Base-by-base conservation (phyloP, 1,140 invertebrate species). In the Araneus ventricosus region DNA sequence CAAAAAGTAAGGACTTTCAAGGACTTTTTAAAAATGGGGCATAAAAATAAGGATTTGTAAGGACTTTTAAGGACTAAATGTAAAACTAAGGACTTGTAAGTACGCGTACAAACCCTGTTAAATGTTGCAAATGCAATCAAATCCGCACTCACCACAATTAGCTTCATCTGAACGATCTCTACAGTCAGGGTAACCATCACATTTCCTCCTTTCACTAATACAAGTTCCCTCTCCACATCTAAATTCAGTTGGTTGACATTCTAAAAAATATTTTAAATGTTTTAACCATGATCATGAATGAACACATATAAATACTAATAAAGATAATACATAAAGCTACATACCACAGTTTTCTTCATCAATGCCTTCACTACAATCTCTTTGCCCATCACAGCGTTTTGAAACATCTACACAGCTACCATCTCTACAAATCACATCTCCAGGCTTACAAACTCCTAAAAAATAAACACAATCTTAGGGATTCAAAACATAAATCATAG, bases 311-410 rank as follows among this genome's bases (percentile, higher is more conserved):
- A 24, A 45, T 45, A 39, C 0, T 6, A 8, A 17, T 17, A 52
- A 52, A 52, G 22, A 85, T 52, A 4, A 45, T 24, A 1, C 24
- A n/a, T 24, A 85, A 63, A 70, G n/a, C 27, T 52, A 93, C 84
- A 85, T 92, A 87, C 93, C 88, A 85, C 95, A 95, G 70, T 95
- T 95, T 27, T 87, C 86, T 94, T 95, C 95, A 94, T 95, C 95
- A 41, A 94, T 94, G 37, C 93, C 93, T 94, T 96, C 96, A 24
- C 94, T 95, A 93, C 96, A 97, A 95, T 99, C 98, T 95, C 97
- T 97, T 95, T 98, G 97, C 17, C 97, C 97, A 94, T 98, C 97
- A 95, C 97, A 99, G 24, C 99, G 98, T 95, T 99, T 99, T 93
- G 98, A 98, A 89, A 97, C 96, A 0, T 98, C 98, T 93, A 99